Percentiles rank a stretch among this genome's conserved stretches.
phyloP scores from a whole-genome alignment of 2,888 invertebrate species.

The Lutraria lutraria region DNA sequence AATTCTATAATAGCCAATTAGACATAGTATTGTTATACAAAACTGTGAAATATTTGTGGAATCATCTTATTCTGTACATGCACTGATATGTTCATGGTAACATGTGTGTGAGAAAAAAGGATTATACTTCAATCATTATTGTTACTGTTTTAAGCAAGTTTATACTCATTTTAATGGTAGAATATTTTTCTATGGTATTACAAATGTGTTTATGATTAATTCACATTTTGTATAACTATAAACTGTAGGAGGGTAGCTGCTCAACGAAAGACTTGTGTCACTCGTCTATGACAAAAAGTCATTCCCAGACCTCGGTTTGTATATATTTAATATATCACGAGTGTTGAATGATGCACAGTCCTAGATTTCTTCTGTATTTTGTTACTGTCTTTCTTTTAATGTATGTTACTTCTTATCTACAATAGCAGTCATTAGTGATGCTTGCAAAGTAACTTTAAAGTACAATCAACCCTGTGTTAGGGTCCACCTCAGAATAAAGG shows the following conservation, averaged over 20 bases:
- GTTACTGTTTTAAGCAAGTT: too few relatives aligned
- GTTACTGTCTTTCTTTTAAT: not conserved
- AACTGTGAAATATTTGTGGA: too few relatives aligned
- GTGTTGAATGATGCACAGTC: not conserved
- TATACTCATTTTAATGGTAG: too few relatives aligned
- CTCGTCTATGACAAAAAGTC: conserved; percentile 20
- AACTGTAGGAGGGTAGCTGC: not conserved
- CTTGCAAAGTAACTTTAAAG: not conserved
- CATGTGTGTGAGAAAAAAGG: too few relatives aligned
- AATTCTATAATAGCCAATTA: too few relatives aligned
- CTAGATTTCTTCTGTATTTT: not conserved
- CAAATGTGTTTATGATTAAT: not conserved
- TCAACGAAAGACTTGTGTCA: not conserved
- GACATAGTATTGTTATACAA: too few relatives aligned
- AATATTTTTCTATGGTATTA: not conserved
- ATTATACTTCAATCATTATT: too few relatives aligned
- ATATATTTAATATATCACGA: not conserved
- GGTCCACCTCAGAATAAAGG: too few relatives aligned
- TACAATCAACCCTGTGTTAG: not conserved
- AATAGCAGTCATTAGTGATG: not conserved
- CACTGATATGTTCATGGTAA: too few relatives aligned
- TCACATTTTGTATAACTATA: not conserved
- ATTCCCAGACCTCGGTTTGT: conserved; percentile 38
- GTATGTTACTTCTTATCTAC: not conserved
- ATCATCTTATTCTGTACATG: too few relatives aligned